These are phyloP conservation scores for Smittia aterrima DNA, from an alignment of 2,888 invertebrate species.

Conservation along the genomic window DNA sequence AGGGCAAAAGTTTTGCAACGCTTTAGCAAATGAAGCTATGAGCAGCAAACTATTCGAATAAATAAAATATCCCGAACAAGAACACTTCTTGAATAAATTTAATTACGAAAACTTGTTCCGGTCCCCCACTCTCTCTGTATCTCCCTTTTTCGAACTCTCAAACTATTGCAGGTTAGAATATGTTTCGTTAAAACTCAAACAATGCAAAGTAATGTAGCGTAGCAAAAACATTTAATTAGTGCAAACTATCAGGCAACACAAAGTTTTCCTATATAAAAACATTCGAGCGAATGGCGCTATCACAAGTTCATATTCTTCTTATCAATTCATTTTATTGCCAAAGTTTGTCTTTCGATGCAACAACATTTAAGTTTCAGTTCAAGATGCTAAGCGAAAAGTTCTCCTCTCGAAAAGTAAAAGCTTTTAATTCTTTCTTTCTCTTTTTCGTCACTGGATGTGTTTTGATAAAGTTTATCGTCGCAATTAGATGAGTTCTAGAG, in stretches of 20 bases:
- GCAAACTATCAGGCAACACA: constrained; percentile 4
- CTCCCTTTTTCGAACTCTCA: neutral
- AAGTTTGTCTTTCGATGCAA: neutral
- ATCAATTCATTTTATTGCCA: constrained; percentile 3
- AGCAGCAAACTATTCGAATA: constrained; percentile 29
- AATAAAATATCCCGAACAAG: constrained; percentile 21
- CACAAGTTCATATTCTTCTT: constrained; percentile 12
- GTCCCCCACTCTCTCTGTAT: no score
- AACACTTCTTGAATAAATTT: constrained; percentile 37
- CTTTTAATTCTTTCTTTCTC: no score
- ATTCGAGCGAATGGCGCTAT: neutral
- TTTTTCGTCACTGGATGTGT: no score
- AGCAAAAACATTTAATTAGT: constrained; percentile 38
- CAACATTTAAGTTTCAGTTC: constrained; percentile 2
- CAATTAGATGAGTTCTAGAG: no score
- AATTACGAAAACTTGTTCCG: constrained; percentile 34
- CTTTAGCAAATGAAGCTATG: neutral
- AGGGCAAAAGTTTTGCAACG: neutral
- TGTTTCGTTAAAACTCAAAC: constrained; percentile 29
- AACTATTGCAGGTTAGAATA: neutral
- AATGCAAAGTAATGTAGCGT: constrained; percentile 15
- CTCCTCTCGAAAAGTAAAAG: no score
- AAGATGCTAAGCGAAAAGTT: constrained; percentile 33
- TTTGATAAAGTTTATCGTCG: no score
- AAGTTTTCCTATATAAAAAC: constrained; percentile 8